Conservation (phyloP, 2,797 vertebrate species). For the Holocentrus rufus region DNA sequence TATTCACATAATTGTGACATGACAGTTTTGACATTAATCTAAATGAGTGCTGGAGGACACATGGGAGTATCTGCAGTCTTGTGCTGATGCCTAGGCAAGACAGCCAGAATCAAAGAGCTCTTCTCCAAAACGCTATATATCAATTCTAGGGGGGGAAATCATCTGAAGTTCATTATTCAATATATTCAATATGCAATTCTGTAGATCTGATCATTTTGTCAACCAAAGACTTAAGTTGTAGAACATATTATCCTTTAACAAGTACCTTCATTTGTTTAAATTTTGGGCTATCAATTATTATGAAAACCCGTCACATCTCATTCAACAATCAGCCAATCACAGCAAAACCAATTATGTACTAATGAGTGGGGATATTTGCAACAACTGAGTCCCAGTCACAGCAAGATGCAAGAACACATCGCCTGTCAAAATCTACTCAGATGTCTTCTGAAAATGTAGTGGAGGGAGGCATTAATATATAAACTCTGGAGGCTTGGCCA, state of each 20-base stretch:
- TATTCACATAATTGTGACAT: not conserved
- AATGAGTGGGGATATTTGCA: conserved; percentile 63
- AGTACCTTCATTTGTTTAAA: not conserved
- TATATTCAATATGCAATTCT: not conserved
- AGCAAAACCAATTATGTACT: conserved; percentile 70
- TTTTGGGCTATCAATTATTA: conserved; percentile 1
- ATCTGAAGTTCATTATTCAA: not conserved
- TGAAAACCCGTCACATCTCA: conserved; percentile 37
- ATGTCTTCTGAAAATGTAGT: conserved; percentile 11
- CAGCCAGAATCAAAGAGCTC: not conserved
- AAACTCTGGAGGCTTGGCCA: conserved; percentile 46
- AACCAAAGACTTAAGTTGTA: not conserved
- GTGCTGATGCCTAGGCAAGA: not conserved
- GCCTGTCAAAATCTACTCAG: conserved; percentile 37
- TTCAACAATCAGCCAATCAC: conserved; percentile 40
- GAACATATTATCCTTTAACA: conserved; percentile 2
- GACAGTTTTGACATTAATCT: not conserved
- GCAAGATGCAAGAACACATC: conserved; percentile 28
- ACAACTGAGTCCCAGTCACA: conserved; percentile 54
- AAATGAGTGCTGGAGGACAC: not conserved
- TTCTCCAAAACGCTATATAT: not conserved
- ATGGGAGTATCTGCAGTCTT: not conserved
- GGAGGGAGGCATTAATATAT: conserved; percentile 26
- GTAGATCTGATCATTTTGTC: not conserved
- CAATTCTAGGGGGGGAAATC: not conserved